These are phyloP conservation scores for Smittia aterrima DNA, from an alignment of 2,888 invertebrate species.

Conservation along the genomic window DNA sequence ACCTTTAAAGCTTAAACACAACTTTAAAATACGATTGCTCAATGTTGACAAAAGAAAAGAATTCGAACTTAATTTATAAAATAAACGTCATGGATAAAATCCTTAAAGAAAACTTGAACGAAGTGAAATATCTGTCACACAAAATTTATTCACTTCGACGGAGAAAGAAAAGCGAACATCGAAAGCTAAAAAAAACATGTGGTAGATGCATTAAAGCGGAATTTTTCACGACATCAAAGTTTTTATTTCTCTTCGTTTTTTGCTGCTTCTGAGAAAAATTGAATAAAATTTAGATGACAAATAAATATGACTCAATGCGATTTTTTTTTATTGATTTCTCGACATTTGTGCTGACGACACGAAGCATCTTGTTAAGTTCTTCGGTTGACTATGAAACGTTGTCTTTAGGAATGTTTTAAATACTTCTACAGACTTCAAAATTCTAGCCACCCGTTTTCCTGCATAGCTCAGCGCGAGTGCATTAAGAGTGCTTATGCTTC, in stretches of 20 bases:
- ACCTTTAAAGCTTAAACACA: no score
- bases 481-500: slow-evolving; percentile 18
- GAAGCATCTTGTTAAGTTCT: background rate
- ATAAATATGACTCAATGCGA: slow-evolving; percentile 37
- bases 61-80: no score
- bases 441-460: background rate
- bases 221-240: background rate
- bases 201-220: slow-evolving; percentile 1
- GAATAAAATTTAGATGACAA: slow-evolving; percentile 37
- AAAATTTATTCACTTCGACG: background rate
- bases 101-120: no score
- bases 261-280: background rate
- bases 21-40: no score
- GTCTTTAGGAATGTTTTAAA: no score
- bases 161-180: background rate
- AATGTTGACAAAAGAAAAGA: no score
- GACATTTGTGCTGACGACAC: background rate
- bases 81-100: no score
- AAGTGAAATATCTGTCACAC: no score
- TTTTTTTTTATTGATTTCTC: slow-evolving; percentile 21
- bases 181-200: background rate
- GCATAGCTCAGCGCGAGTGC: background rate
- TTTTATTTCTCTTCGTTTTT: background rate
- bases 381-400: background rate
- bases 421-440: no score